Conservation (phyloP, 2,888 invertebrate genomes). For the Leptinotarsa haldemani region DNA sequence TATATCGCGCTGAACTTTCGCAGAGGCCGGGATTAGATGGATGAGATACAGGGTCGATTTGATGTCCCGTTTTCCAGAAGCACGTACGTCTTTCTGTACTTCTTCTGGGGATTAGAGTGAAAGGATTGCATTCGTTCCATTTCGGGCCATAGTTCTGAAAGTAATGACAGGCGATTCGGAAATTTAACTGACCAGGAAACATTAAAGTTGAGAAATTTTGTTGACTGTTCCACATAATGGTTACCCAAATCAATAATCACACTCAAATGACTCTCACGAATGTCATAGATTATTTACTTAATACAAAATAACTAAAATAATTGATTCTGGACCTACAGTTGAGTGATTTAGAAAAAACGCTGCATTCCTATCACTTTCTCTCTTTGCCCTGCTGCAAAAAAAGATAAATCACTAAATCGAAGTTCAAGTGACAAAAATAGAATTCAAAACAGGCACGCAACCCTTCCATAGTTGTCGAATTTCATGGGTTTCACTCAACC, state of each 20-base stretch:
- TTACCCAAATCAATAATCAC: no score
- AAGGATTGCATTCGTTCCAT: no score
- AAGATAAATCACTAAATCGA: not conserved
- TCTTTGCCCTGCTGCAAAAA: not conserved
- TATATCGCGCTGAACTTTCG: slow-evolving; percentile 48
- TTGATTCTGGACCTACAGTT: not conserved
- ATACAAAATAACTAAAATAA: not conserved
- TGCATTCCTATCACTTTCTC: not conserved
- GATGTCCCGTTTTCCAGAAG: slow-evolving; percentile 31
- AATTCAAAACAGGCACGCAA: not conserved
- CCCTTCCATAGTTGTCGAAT: no score
- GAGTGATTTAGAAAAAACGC: not conserved
- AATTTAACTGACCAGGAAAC: no score
- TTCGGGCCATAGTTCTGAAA: no score
- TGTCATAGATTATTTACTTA: no score
- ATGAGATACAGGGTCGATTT: slow-evolving; percentile 38
- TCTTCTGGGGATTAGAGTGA: not conserved
- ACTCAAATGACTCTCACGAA: no score
- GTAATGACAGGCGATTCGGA: no score
- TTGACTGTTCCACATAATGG: no score
- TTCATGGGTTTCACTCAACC: no score
- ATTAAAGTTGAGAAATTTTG: no score
- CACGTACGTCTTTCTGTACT: slow-evolving; percentile 18
- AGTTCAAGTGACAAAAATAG: not conserved
- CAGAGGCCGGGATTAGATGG: slow-evolving; percentile 46